These are phyloP conservation scores for Quadroppia sp. DNA, from an alignment of 2,888 invertebrate species.

Conservation along the genomic window DNA sequence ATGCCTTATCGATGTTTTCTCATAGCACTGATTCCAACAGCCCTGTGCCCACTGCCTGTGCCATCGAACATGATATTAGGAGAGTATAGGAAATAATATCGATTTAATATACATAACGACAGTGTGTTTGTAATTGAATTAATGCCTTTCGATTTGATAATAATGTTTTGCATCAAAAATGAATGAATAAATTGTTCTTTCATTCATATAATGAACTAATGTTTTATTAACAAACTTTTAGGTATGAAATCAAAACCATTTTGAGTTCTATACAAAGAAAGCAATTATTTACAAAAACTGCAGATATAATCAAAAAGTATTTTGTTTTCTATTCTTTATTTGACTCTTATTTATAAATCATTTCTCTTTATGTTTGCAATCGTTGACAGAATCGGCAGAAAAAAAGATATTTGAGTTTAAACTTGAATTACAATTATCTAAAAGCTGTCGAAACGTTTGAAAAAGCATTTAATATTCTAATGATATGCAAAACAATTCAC, in stretches of 20 bases:
- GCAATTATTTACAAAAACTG: not conserved
- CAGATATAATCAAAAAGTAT: not conserved
- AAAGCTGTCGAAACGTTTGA: too few species aligned
- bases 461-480: too few species aligned
- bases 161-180: slow-evolving; percentile 13
- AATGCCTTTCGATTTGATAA: slow-evolving; percentile 17
- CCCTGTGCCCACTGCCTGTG: not conserved
- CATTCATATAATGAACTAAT: slow-evolving; percentile 13
- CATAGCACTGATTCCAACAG: not conserved
- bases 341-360: not conserved
- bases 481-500: too few species aligned
- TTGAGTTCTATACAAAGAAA: not conserved
- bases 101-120: slow-evolving; percentile 31
- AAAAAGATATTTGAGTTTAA: too few species aligned
- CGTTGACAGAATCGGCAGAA: too few species aligned
- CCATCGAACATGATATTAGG: not conserved
- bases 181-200: slow-evolving; percentile 29
- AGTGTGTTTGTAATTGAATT: slow-evolving; percentile 29
- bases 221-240: slow-evolving; percentile 15
- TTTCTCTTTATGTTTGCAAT: too few species aligned
- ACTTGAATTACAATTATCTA: too few species aligned
- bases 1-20: slow-evolving; percentile 35
- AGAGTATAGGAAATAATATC: slow-evolving; percentile 6
- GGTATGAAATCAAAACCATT: not conserved
- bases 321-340: not conserved